Conservation (phyloP, 2,113 vertebrate species). For the Grus americana region DNA sequence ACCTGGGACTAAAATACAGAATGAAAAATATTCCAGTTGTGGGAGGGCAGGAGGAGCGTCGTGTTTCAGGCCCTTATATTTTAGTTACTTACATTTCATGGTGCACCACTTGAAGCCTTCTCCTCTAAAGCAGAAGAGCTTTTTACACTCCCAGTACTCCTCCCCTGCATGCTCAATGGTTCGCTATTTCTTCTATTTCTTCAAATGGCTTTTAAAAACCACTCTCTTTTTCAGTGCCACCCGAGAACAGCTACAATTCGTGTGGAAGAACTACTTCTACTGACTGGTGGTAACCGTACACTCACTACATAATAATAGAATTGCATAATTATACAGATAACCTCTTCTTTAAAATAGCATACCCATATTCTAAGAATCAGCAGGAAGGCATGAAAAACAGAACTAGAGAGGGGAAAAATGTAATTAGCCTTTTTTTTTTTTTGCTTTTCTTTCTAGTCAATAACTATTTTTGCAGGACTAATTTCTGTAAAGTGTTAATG, state of each 20-base stretch:
- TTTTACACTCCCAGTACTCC: background rate
- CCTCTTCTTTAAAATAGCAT: background rate
- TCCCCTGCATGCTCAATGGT: background rate
- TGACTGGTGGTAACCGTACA: background rate
- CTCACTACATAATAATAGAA: fast-evolving
- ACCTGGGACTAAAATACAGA: background rate
- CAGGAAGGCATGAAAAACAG: background rate
- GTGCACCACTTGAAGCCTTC: background rate
- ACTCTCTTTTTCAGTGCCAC: background rate
- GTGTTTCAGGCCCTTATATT: background rate
- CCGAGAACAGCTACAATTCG: background rate
- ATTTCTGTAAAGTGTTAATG: background rate
- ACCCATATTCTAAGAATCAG: background rate
- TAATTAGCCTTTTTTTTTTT: background rate
- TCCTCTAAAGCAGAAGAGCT: background rate
- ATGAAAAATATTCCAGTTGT: background rate
- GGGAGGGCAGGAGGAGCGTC: background rate
- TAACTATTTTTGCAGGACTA: background rate
- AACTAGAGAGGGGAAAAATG: background rate
- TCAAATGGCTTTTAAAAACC: background rate
- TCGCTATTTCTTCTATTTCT: background rate
- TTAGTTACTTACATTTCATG: background rate
- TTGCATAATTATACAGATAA: background rate
- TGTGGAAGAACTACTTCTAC: background rate
- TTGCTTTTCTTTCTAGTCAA: background rate